These are phyloP conservation scores for Telenomus remus DNA, from an alignment of 1,140 invertebrate genomes.

Conservation along the genomic window DNA sequence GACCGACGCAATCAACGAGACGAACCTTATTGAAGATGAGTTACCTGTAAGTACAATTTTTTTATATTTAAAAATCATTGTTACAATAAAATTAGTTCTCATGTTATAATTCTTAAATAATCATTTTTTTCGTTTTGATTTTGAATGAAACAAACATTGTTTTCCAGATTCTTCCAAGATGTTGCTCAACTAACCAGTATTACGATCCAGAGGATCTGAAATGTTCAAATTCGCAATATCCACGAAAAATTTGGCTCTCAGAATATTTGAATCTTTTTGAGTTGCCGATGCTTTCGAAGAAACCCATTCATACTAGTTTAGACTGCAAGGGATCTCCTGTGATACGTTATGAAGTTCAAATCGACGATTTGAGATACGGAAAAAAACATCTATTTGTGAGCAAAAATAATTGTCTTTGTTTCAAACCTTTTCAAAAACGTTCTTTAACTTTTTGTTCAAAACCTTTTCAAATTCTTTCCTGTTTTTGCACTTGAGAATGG, in stretches of 20 bases:
- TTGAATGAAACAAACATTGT: not conserved
- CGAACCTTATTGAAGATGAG: too few species aligned
- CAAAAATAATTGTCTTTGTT: not conserved
- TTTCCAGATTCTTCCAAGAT: constrained; percentile 1
- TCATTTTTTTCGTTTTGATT: too few species aligned
- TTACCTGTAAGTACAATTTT: too few species aligned
- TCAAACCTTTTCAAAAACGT: not conserved
- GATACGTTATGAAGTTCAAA: not conserved
- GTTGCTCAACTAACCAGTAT: not conserved
- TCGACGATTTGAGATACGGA: not conserved
- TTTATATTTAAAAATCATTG: too few species aligned
- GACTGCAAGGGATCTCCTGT: not conserved
- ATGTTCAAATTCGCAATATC: not conserved
- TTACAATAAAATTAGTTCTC: too few species aligned
- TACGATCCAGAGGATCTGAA: not conserved
- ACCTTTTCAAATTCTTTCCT: not conserved
- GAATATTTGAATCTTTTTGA: not conserved
- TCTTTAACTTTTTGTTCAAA: not conserved
- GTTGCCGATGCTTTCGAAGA: not conserved
- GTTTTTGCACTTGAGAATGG: not conserved
- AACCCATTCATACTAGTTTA: not conserved
- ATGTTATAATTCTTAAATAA: too few species aligned
- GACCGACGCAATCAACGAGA: too few species aligned
- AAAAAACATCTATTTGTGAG: not conserved
- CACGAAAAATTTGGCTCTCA: not conserved